phyloP scores from a whole-genome alignment of 1,140 invertebrate genomes.

The Platyscapa corneri region DNA sequence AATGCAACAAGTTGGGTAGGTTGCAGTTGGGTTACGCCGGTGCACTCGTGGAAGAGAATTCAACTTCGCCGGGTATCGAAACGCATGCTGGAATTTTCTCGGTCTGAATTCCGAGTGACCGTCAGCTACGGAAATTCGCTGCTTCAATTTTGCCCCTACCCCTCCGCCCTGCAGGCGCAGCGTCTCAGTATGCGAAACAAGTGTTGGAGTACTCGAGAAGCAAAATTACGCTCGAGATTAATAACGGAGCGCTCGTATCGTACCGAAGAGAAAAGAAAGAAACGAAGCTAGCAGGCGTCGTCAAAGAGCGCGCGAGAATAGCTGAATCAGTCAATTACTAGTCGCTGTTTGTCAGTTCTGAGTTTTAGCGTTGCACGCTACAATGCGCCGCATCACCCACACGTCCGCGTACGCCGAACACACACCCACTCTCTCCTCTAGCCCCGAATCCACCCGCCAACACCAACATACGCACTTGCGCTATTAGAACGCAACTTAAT shows the following conservation, averaged over 20 bases:
- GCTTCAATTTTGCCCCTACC: no score
- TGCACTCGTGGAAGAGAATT: not conserved
- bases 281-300: conserved; percentile 11
- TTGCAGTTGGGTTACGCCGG: no score
- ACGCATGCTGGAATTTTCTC: not conserved
- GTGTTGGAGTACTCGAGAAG: not conserved
- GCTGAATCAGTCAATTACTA: conserved; percentile 75
- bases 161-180: not conserved
- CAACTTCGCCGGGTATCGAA: not conserved
- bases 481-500: not conserved
- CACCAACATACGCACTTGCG: not conserved
- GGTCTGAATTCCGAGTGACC: not conserved
- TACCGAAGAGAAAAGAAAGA: not conserved
- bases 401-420: not conserved
- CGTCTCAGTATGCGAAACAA: not conserved
- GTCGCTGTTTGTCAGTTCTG: conserved; percentile 69
- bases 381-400: not conserved
- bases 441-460: not conserved
- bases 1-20: not conserved
- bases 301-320: conserved; percentile 54
- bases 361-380: conserved; percentile 54
- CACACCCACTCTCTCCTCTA: not conserved
- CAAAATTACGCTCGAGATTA: not conserved
- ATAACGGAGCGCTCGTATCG: not conserved
- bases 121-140: not conserved